Percentiles rank a stretch among this genome's conserved stretches.
Conservation (phyloP, 2,888 invertebrate genomes). For the Fabriciana adippe region DNA sequence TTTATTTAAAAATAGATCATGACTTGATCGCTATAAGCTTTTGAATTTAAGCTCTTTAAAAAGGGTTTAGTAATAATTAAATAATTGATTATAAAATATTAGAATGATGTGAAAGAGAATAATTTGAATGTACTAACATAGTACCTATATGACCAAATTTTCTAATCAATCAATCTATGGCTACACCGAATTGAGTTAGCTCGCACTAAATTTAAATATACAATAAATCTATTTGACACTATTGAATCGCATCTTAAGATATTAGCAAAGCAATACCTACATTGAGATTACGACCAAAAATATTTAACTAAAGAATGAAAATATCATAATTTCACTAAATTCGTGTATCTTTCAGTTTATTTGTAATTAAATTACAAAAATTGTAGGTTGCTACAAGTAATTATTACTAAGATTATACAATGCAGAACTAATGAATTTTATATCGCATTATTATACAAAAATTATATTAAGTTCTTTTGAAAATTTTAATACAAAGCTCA, state of each 20-base stretch:
- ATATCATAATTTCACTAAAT: conserved; percentile 17
- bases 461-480: too few relatives aligned
- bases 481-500: too few relatives aligned
- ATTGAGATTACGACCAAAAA: conserved; percentile 26
- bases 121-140: not conserved
- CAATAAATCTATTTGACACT: conserved; percentile 21
- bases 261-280: conserved; percentile 22
- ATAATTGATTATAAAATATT: not conserved
- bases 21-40: conserved; percentile 1
- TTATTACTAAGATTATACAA: conserved; percentile 12
- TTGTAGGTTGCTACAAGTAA: not conserved
- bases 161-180: not conserved
- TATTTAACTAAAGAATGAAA: conserved; percentile 19
- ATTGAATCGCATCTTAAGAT: conserved; percentile 21
- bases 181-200: not conserved
- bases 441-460: too few relatives aligned
- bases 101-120: not conserved
- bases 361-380: conserved; percentile 22
- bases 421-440: not conserved
- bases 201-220: conserved; percentile 1
- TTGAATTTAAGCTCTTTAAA: not conserved
- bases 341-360: conserved; percentile 4
- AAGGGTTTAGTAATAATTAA: not conserved
- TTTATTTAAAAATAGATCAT: too few relatives aligned
- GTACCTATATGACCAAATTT: not conserved